phyloP scores from a whole-genome alignment of 2,888 invertebrate species.

The Coenonympha glycerion region DNA sequence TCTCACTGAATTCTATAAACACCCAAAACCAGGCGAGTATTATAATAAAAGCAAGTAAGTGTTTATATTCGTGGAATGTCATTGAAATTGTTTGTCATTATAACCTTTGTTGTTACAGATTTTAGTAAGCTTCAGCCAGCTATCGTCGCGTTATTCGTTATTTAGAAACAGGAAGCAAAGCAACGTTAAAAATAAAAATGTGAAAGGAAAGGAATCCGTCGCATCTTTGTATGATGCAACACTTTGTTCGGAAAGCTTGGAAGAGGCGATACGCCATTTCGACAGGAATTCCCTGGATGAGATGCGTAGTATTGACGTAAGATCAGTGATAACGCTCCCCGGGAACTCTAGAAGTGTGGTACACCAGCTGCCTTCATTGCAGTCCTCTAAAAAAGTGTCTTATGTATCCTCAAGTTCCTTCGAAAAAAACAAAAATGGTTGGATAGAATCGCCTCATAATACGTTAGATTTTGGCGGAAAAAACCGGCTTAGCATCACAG shows the following conservation, averaged over 20 bases:
- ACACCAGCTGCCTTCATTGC: slow-evolving; percentile 33
- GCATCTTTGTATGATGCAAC: slow-evolving; percentile 46
- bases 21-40: slow-evolving; percentile 69
- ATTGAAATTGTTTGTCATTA: slow-evolving; percentile 30
- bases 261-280: slow-evolving; percentile 58
- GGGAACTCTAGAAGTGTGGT: slow-evolving; percentile 34
- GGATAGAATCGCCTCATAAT: slow-evolving; percentile 40
- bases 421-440: slow-evolving; percentile 64
- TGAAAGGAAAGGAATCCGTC: slow-evolving; percentile 50
- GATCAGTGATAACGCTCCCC: slow-evolving; percentile 41
- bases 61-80: slow-evolving; percentile 5
- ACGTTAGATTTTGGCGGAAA: slow-evolving; percentile 44
- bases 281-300: slow-evolving; percentile 63
- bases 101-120: slow-evolving; percentile 60
- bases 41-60: slow-evolving; percentile 1
- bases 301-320: slow-evolving; percentile 53
- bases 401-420: slow-evolving; percentile 57
- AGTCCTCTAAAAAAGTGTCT: slow-evolving; percentile 52
- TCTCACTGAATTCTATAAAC: slow-evolving; percentile 74
- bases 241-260: slow-evolving; percentile 59
- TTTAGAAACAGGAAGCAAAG: slow-evolving; percentile 64
- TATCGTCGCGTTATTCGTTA: slow-evolving; percentile 64
- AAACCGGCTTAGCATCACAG: slow-evolving; percentile 45
- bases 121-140: slow-evolving; percentile 70
- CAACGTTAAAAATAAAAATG: slow-evolving; percentile 50